Base-by-base conservation (phyloP, 1,140 invertebrate genomes). In the Myzus persicae region DNA sequence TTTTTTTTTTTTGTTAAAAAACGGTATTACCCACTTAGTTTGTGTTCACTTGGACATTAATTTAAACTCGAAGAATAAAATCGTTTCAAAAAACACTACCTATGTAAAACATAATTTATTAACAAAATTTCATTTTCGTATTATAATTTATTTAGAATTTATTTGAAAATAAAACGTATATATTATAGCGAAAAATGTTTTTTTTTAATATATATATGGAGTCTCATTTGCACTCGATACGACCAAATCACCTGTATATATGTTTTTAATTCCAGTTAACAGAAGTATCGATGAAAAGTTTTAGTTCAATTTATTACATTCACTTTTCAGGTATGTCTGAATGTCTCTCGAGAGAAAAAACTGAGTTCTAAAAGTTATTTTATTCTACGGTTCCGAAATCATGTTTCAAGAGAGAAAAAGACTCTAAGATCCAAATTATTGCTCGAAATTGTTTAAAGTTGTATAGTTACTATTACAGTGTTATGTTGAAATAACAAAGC, bases 291-390 rank as follows among this genome's bases (percentile, higher is more conserved):
- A 90, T 90, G 51, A 90, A 54, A 90, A 59, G 48, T 90, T 90
- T 59, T 90, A 31, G 88, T 90, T 90, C n/a, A 54, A 90, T 90
- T 90, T 90, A 90, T 90, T 51, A 31, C 51, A 54, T 90, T 90
- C 40, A 88, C 31, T 54, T 54, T 26, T 59, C 5, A 67, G 59
- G 59, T 67, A 67, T 67, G 31, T 26, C 26, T 26, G 24, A 31
- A 90, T 59, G 88, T 90, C 38, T 90, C 88, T 90, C n/a, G 88
- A 59, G 36, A 48, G 46, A 54, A 54, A 24, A 59, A 54, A 26
- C 48, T 24, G 88, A 90, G 54, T 59, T 90, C 24, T 31, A 90
- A 90, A 90, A 90, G 88, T 90, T 90, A 59, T 90, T 59, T 90
- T 90, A 90, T 90, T 7, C 22, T 40, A 31, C 36, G 36, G 48